Percentiles rank a stretch among this genome's conserved stretches.
phyloP scores from a whole-genome alignment of 1,140 invertebrate genomes.

The Brachionus plicatilis region DNA sequence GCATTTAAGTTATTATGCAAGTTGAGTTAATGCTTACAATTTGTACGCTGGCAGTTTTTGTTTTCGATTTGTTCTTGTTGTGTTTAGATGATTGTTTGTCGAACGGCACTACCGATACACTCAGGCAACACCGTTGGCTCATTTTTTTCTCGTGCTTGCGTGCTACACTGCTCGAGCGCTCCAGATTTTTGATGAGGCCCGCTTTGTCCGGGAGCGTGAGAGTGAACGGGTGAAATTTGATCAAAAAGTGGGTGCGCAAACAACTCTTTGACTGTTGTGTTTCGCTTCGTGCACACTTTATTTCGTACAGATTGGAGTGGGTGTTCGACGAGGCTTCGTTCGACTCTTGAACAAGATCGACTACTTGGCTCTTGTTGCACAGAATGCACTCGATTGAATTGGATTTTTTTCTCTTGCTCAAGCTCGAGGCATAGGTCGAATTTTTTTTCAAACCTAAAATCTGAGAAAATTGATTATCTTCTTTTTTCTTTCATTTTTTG shows the following conservation, averaged over 20 bases:
- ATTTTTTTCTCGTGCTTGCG: not conserved
- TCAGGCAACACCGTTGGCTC: slow-evolving; percentile 39
- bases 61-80: not conserved
- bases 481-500: too few species aligned
- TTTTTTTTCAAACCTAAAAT: not conserved
- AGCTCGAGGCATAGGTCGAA: not conserved
- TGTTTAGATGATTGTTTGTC: not conserved
- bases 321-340: not conserved
- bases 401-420: not conserved
- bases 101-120: slow-evolving; percentile 34
- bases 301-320: not conserved
- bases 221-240: slow-evolving; percentile 35
- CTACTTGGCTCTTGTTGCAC: not conserved
- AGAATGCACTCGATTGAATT: slow-evolving; percentile 1
- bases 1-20: not conserved
- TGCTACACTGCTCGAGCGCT: not conserved
- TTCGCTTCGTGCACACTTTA: not conserved
- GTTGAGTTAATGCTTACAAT: slow-evolving; percentile 4
- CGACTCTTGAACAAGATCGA: not conserved
- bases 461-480: not conserved
- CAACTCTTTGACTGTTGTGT: too few species aligned
- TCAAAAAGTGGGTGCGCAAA: slow-evolving; percentile 1
- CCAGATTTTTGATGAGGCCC: not conserved
- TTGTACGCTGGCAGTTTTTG: not conserved
- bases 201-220: not conserved